Base-by-base conservation (phyloP, 2,797 vertebrate genomes). In the Uromys caudimaculatus region DNA sequence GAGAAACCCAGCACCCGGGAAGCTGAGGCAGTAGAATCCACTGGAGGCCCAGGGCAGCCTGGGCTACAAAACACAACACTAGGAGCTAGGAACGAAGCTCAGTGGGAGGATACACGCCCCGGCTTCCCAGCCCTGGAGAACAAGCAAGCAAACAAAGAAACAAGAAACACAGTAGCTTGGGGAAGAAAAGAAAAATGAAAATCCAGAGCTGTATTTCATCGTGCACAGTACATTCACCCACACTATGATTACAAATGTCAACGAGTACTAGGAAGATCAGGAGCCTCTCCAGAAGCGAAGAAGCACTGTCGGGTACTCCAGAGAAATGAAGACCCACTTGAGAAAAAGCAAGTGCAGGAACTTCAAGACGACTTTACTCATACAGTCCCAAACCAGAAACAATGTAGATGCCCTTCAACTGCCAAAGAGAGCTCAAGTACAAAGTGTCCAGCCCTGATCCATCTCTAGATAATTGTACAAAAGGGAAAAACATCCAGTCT, bases 221-320 rank as follows among this genome's bases (percentile, higher is more conserved):
- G 8, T 14, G 44, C 13, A 69, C 2, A 89, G 52, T 17, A 35
- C 32, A 38, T 1, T 52, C 41, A 69, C 10, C 54, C 41, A 60
- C 64, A 52, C 52, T 84, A 56, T 71, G 84, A 90, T 64, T 50
- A 54, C 64, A 84, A 58, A 82, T 41, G 44, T 54, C 85, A 84
- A 24, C 41, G 44, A 94, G 82, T 47, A 44, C 69, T 67, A 52
- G 50, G 76, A 60, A 86, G 56, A 35, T 12, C 3, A 64, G 62
- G 16, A 77, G 91, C 71, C 60, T 91, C 87, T 89, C 89, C 56
- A 76, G 89, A 86, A 69, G 60, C 62, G 44, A 79, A 67, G 44
- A 79, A 67, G 44, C 58, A 54, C 3, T 75, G 41, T 54, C 64
- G 6, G 60, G 62, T 27, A 91, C 2, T 52, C 35, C 9, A 60